These are phyloP conservation scores for Grammomys dolichurus DNA, from an alignment of 2,113 vertebrate genomes.

Conservation along the genomic window DNA sequence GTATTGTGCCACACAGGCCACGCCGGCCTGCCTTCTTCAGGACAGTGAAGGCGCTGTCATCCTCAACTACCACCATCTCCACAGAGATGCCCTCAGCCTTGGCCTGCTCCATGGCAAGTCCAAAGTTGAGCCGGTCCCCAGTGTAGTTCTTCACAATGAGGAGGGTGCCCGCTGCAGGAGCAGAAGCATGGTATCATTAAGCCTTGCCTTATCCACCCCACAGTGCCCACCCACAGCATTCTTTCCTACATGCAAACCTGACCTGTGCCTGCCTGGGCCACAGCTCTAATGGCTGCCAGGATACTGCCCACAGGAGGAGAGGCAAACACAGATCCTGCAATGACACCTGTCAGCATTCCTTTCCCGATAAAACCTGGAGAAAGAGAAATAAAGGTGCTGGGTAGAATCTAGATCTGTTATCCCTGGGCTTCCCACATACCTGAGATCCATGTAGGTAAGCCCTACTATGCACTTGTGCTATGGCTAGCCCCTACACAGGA, in stretches of 20 bases:
- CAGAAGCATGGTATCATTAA: background rate
- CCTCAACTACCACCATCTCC: slow-evolving; percentile 93
- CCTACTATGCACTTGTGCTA: background rate
- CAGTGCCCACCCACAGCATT: accelerated
- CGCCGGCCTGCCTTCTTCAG: slow-evolving; percentile 93
- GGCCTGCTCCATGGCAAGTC: slow-evolving; percentile 94
- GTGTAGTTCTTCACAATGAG: slow-evolving; percentile 99
- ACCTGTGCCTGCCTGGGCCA: slow-evolving; percentile 91
- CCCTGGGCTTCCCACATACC: background rate
- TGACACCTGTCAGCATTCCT: slow-evolving; percentile 95
- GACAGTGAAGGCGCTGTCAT: slow-evolving; percentile 93
- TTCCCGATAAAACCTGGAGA: slow-evolving; percentile 93
- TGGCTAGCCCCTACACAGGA: background rate
- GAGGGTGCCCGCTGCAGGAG: slow-evolving; percentile 88
- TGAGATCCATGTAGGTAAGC: background rate
- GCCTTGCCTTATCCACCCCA: accelerated
- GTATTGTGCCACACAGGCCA: slow-evolving; percentile 94
- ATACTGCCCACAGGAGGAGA: slow-evolving; percentile 95
- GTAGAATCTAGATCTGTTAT: background rate
- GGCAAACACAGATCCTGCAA: slow-evolving; percentile 94
- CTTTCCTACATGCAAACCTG: accelerated
- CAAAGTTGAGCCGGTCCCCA: slow-evolving; percentile 96
- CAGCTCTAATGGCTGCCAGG: slow-evolving; percentile 92
- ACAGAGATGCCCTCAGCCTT: slow-evolving; percentile 87
- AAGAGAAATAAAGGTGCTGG: background rate